Evolutionary conservation across 92 coral and sea anemone genomes (phyloP), one percentile per base, ranked within the genome.

Genomic region (Virgularia gustaviana): DNA sequence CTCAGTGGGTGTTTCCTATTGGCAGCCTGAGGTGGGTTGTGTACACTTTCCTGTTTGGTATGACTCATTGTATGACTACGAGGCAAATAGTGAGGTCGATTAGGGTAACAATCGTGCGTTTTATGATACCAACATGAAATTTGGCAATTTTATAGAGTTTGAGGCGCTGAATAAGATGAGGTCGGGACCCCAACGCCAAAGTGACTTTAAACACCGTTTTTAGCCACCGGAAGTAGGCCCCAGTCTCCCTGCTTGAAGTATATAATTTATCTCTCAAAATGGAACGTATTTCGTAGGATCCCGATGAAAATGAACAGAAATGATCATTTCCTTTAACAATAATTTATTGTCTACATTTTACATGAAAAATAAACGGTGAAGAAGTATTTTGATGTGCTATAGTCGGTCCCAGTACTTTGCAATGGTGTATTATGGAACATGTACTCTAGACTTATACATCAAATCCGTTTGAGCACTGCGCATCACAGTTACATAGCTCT

Each of bases 141-240:
- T 74, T 74, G 71, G 71, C 71, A 39, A 45, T 24, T 31, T 27
- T 37, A 53, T 74, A 30, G 57, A 57, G 53, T 75, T 75, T 75
- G 71, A 75, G 47, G 60, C 30, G 79, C 71, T 75, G 20, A 75
- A 75, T 41, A 60, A 75, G 42, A 75, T 75, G 31, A 58, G 71
- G 61, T 75, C 57, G 57, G 79, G 79, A 73, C 79, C 79, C 79
- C 79, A 57, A 42, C 57, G 70, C 55, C 37, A 73, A 62, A 73
- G 57, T 57, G 70, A 36, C 51, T 59, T 58, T 24, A 73, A 73
- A 63, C 53, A 9, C 20, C 18, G 42, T 36, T 73, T 73, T 73
- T 58, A 39, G 29, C 36, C 58, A 36, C 28, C 38, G 24, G 3
- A 52, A 42, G 4, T 57, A 8, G 71, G 59, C 30, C 79, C 79